Base-by-base conservation (phyloP, 2,888 invertebrate species). In the Napeogenes inachia region DNA sequence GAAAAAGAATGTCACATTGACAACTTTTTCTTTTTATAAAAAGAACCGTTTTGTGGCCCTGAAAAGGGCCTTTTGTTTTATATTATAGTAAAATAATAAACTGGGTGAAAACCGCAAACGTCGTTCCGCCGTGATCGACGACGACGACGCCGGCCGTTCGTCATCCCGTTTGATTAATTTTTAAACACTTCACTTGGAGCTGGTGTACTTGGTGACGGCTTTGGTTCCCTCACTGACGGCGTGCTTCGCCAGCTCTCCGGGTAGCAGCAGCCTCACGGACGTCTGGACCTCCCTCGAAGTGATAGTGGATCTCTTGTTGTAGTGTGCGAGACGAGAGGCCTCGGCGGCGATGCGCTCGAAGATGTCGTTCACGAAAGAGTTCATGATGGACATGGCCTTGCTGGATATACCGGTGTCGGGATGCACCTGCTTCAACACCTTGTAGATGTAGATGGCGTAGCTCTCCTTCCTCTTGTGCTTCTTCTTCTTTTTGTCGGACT, bases 321-420 rank as follows among this genome's bases (percentile, higher is more conserved):
- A 93, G 73, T 93, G 93, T 35, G 93, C 92, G 70, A 94, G 81
- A 63, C 92, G 91, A 3, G 92, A 92, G 2, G 93, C 91, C 74
- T 94, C 93, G 3, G 92, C 91, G 45, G 93, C 93, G 77, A 94
- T 93, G 47, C 94, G 90, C 77, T 94, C 94, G 76, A 95, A 94
- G 62, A 94, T 92, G 75, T 94, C 94, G 78, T 94, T 94, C 56
- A 94, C 93, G 76, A 94, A 94, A 68, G 92, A 92, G 85, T 94
- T 94, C 93, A 94, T 93, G 80, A 94, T 93, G 66, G 89, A 91
- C 93, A 93, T 94, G 30, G 93, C 93, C 79, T 93, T 94, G 59
- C 73, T 73, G 56, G 75, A 76, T 59, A 76, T 76, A 60, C 76
- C 75, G 67, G 92, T 94, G 76, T 94, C 93, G 3, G 93, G 93